Base-by-base conservation (phyloP, 2,888 invertebrate genomes). In the Rhagium mordax region DNA sequence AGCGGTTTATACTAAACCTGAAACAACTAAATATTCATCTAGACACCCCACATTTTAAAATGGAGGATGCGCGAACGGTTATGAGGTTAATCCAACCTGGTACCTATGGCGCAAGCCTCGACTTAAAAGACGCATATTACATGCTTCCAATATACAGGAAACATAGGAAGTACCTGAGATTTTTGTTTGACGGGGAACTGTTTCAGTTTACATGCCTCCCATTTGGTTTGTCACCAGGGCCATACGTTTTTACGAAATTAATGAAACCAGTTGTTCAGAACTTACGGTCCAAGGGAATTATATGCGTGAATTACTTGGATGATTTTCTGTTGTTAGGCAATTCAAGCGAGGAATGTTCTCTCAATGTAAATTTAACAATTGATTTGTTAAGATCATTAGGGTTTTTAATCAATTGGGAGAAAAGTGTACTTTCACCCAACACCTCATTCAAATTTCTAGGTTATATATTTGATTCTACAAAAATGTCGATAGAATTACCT, bases 221-320 rank as follows among this genome's bases (percentile, higher is more conserved):
- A 6, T 80, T 80, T 47, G 79, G 80, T 13, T 18, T 72, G 15
- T 0, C 62, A 6, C 20, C 76, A 13, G 74, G 72, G 7, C 78
- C 81, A 15, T 80, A 59, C 55, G 53, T 77, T n/a, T 80, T 81
- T 66, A 81, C 81, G 16, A 81, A 82, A 47, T 48, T 80, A 15
- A 27, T 80, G 49, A 78, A 75, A 64, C 72, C 76, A 51, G 71
- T 75, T n/a, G 21, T 53, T 53, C 53, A 21, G 1, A 13, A 53
- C 2, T 10, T 53, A 7, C n/a, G 21, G 8, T 3, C 53, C 13
- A 53, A 24, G 21, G 53, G 53, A 1, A n/a, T 53, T 8, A 10
- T 24, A 2, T 53, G 21, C 74, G 15, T 72, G 2, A 66, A 70
- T 7, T 75, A 76, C 27, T 64, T 79, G 47, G 76, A 77, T 57